phyloP scores from a whole-genome alignment of 2,888 invertebrate genomes.

The Toxonevra muliebris region DNA sequence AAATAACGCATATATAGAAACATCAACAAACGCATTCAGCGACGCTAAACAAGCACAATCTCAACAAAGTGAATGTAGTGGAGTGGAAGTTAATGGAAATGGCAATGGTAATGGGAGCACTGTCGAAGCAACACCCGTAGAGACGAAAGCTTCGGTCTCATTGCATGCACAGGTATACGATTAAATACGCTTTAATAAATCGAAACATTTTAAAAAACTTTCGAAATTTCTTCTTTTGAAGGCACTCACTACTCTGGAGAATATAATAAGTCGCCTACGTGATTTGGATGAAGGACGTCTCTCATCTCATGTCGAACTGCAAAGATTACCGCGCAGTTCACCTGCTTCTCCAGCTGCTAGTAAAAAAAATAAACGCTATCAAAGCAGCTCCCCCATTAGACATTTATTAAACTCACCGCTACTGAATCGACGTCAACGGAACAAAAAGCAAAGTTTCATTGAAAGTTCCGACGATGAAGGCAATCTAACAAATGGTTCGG shows the following conservation, averaged over 20 bases:
- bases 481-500: conserved; percentile 67
- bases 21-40: conserved; percentile 20
- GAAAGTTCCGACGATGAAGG: conserved; percentile 88
- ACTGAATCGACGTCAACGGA: conserved; percentile 75
- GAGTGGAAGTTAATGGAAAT: not conserved
- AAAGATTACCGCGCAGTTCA: conserved; percentile 78
- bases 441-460: conserved; percentile 74
- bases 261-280: conserved; percentile 68
- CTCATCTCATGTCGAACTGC: conserved; percentile 66
- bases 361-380: conserved; percentile 78
- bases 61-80: conserved; percentile 16
- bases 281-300: conserved; percentile 67
- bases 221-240: conserved; percentile 44
- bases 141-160: conserved; percentile 64
- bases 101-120: conserved; percentile 43
- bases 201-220: not conserved
- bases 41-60: conserved; percentile 8
- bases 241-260: conserved; percentile 70
- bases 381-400: conserved; percentile 82
- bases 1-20: conserved; percentile 30
- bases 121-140: conserved; percentile 62
- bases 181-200: not conserved
- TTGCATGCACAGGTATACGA: conserved; percentile 62
- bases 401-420: conserved; percentile 87
- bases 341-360: conserved; percentile 78